phyloP scores from a whole-genome alignment of 2,797 vertebrate species.

The Erpetoichthys calabaricus region DNA sequence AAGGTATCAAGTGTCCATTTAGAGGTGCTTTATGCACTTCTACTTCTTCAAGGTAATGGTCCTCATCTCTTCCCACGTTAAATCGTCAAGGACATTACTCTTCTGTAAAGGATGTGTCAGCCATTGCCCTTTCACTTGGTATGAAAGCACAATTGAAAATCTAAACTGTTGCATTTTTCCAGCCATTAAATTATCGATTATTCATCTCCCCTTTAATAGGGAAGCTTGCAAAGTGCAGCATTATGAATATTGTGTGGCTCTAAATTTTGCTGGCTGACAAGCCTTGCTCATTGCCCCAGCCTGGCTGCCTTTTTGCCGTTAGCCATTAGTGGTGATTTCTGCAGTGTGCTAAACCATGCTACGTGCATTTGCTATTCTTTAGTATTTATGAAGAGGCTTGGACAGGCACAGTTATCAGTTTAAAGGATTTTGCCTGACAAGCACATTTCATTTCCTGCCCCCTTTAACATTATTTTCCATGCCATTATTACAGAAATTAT shows the following conservation, averaged over 20 bases:
- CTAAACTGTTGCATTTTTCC: conserved; percentile 9
- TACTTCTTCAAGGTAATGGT: too few species aligned
- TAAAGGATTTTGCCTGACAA: conserved; percentile 4
- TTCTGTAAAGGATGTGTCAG: too few species aligned
- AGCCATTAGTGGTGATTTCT: conserved; percentile 10
- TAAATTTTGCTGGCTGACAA: conserved; percentile 9
- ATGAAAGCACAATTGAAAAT: conserved; percentile 2
- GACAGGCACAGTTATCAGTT: conserved; percentile 6
- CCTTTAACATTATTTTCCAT: too few species aligned
- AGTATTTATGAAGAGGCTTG: conserved; percentile 5
- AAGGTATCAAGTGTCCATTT: too few species aligned
- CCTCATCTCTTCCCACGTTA: too few species aligned
- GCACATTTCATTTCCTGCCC: not conserved
- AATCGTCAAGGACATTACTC: too few species aligned
- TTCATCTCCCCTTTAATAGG: conserved; percentile 15
- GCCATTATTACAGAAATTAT: not conserved
- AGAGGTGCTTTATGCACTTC: too few species aligned
- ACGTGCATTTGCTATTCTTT: not conserved
- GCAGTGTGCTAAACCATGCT: not conserved
- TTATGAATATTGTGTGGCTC: conserved; percentile 7
- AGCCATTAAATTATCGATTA: conserved; percentile 20
- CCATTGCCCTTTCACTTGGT: too few species aligned
- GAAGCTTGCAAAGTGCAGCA: conserved; percentile 12
- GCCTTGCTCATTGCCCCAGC: conserved; percentile 5
- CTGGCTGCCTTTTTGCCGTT: not conserved